These are phyloP conservation scores for Ferdinandea cuprea DNA, from an alignment of 2,888 invertebrate genomes.

Conservation along the genomic window DNA sequence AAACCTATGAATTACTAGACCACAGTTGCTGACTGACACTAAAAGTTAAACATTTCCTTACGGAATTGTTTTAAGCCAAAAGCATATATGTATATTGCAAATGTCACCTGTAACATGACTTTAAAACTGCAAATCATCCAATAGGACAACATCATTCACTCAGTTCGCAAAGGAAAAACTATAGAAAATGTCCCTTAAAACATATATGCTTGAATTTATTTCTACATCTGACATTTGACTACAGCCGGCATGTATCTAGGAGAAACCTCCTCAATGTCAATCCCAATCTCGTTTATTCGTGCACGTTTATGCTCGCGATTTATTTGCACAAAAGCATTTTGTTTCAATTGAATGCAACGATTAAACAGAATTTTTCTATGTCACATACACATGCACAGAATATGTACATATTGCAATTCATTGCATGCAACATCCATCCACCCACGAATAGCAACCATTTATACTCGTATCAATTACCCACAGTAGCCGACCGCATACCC, in stretches of 20 bases:
- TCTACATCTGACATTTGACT: not conserved
- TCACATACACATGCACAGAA: not conserved
- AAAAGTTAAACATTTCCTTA: too few relatives aligned
- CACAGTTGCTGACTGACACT: too few relatives aligned
- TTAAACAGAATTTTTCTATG: not conserved
- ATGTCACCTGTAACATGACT: too few relatives aligned
- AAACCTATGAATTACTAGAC: too few relatives aligned
- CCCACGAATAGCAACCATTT: constrained; percentile 1
- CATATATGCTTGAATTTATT: not conserved
- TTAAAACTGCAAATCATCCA: too few relatives aligned
- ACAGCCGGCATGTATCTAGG: not conserved
- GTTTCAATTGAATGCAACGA: constrained; percentile 41
- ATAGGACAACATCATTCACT: too few relatives aligned
- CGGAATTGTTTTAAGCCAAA: too few relatives aligned
- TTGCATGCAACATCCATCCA: constrained; percentile 33
- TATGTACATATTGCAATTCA: constrained; percentile 3
- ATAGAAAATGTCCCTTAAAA: too few relatives aligned
- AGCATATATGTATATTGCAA: too few relatives aligned
- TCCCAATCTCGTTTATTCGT: constrained; percentile 10
- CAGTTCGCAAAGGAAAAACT: too few relatives aligned
- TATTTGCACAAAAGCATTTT: not conserved
- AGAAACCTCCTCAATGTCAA: constrained; percentile 38
- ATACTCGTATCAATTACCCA: constrained; percentile 42
- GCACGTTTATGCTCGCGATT: constrained; percentile 10
- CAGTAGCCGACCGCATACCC: not conserved